Percentiles rank a stretch among this genome's conserved stretches.
phyloP scores from a whole-genome alignment of 2,113 vertebrate genomes.

The Peromyscus maniculatus region DNA sequence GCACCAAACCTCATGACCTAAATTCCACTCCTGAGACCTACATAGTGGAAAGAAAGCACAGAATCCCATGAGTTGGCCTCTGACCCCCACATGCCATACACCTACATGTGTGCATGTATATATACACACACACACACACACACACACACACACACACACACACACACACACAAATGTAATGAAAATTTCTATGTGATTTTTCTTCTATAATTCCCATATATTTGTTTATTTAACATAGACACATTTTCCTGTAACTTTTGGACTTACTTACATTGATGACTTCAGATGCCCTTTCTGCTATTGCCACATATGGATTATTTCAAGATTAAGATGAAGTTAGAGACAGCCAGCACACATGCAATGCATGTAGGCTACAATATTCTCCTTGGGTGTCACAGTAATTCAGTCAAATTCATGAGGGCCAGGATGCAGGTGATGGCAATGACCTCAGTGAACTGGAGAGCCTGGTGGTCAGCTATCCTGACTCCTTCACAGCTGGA shows the following conservation, averaged over 20 bases:
- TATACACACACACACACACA: background rate
- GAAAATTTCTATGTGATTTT: background rate
- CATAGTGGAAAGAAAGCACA: background rate
- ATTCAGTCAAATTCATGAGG: background rate
- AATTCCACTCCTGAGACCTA: background rate
- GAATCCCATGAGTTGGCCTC: background rate
- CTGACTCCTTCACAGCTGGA: background rate
- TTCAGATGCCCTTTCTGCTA: background rate
- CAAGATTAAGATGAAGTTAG: background rate
- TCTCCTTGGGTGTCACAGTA: no score
- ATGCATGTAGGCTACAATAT: background rate
- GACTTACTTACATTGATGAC: background rate
- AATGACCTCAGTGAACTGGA: background rate
- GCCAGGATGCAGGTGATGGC: background rate
- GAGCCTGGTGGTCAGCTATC: no score
- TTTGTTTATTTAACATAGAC: background rate
- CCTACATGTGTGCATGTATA: background rate
- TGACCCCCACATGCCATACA: background rate
- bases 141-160: background rate
- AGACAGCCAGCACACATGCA: background rate
- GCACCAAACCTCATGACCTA: background rate
- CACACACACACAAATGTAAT: no score
- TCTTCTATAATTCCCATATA: background rate
- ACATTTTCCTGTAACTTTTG: background rate
- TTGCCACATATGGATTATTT: background rate